These are phyloP conservation scores for Eupithecia insigniata DNA, from an alignment of 2,888 invertebrate species.

Conservation along the genomic window DNA sequence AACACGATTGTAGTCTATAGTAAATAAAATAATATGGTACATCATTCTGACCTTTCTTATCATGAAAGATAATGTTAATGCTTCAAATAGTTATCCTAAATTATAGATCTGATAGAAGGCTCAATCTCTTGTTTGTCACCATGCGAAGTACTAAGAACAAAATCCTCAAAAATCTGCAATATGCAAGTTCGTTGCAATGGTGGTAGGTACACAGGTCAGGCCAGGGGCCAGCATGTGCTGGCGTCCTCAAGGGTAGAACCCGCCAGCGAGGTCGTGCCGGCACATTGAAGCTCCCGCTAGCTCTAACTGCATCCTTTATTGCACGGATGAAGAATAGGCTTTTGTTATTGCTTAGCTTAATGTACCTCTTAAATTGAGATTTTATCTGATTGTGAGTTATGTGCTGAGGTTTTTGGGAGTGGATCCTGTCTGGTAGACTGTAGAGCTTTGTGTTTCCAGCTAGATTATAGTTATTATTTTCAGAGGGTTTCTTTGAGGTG, in stretches of 20 bases:
- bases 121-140: not conserved
- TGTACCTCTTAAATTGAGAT: conserved; percentile 44
- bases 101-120: not conserved
- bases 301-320: conserved; percentile 76
- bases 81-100: not conserved
- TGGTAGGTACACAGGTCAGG: conserved; percentile 37
- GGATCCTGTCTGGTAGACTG: not conserved
- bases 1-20: no score
- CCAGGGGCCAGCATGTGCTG: conserved; percentile 48
- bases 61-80: not conserved
- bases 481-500: not conserved
- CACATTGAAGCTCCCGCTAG: conserved; percentile 77
- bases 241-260: conserved; percentile 44
- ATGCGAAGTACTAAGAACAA: not conserved
- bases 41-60: not conserved
- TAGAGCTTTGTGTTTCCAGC: conserved; percentile 1
- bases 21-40: not conserved
- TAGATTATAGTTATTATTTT: not conserved
- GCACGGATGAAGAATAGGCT: conserved; percentile 48
- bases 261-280: conserved; percentile 71
- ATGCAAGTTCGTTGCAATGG: not conserved
- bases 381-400: conserved; percentile 41
- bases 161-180: not conserved
- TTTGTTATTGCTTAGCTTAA: conserved; percentile 44
- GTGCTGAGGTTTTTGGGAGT: conserved; percentile 22